A percentile compares a stretch with the other conserved stretches of the same genome.
Conservation (phyloP, 2,888 invertebrate genomes). For the Idaea biselata region DNA sequence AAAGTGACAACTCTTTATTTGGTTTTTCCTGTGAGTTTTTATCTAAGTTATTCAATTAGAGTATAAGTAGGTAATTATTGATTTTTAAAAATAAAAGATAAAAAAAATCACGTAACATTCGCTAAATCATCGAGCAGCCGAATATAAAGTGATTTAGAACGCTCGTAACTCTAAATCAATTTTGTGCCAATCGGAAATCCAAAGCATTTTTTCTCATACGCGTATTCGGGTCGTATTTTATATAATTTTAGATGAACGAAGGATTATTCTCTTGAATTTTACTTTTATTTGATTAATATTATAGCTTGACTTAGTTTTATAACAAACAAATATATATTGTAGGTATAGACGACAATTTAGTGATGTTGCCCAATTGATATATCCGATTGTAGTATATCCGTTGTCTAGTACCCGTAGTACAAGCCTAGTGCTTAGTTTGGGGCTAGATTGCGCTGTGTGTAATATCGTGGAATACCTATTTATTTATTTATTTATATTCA, state of each 20-base stretch:
- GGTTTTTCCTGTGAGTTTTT: too few relatives aligned
- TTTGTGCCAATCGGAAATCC: slow-evolving; percentile 8
- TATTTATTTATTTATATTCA: too few relatives aligned
- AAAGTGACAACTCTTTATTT: too few relatives aligned
- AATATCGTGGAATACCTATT: too few relatives aligned
- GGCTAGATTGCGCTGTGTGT: too few relatives aligned
- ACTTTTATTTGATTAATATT: background rate
- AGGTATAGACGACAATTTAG: background rate
- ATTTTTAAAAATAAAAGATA: too few relatives aligned
- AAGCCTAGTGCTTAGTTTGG: too few relatives aligned
- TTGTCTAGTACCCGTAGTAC: too few relatives aligned
- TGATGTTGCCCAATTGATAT: background rate
- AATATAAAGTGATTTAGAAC: slow-evolving; percentile 15
- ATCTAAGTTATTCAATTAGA: too few relatives aligned
- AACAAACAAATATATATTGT: background rate
- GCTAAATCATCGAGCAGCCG: slow-evolving; percentile 12
- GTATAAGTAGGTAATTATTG: too few relatives aligned
- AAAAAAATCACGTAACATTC: background rate
- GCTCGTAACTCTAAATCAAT: slow-evolving; percentile 15
- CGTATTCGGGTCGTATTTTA: background rate
- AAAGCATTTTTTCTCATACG: background rate
- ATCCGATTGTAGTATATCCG: background rate
- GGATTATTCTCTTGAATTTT: background rate
- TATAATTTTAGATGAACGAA: background rate
- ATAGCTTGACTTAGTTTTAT: background rate